These are phyloP conservation scores for Furnarius figulus DNA, from an alignment of 2,113 vertebrate genomes.

Conservation along the genomic window DNA sequence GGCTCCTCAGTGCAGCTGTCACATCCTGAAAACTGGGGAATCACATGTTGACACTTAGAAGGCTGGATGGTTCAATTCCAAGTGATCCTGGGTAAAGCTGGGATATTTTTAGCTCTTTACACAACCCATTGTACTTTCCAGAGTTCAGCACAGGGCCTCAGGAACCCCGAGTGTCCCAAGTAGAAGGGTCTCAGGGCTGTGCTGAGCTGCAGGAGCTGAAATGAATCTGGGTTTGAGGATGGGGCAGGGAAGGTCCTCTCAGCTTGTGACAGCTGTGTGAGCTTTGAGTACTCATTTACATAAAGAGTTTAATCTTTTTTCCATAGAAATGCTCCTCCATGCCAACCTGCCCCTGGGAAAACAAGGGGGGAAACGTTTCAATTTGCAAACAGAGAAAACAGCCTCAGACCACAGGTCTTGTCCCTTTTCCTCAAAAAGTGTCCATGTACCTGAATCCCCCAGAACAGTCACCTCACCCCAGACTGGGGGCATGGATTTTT, in stretches of 20 bases:
- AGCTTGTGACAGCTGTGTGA: background rate
- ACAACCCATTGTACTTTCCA: slow-evolving; percentile 64
- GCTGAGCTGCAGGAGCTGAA: background rate
- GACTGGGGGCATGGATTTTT: background rate
- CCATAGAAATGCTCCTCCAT: background rate
- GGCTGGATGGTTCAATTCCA: slow-evolving; percentile 71
- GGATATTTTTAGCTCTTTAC: slow-evolving; percentile 77
- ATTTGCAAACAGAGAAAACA: background rate
- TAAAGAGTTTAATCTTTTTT: background rate
- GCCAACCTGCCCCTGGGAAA: background rate
- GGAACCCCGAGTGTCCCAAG: background rate
- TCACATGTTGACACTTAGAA: slow-evolving; percentile 75
- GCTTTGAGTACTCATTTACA: background rate
- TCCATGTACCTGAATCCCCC: background rate
- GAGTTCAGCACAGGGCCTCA: slow-evolving; percentile 56
- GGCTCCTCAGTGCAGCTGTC: slow-evolving; percentile 71
- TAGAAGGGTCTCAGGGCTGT: background rate
- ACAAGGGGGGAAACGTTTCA: background rate
- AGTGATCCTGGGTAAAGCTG: slow-evolving; percentile 71
- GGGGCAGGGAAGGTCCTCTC: background rate
- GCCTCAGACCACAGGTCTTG: background rate
- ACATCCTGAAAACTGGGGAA: slow-evolving; percentile 70
- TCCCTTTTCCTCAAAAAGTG: background rate
- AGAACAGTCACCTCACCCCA: background rate
- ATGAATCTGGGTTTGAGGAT: background rate